Base-by-base conservation (phyloP, 2,888 invertebrate species). In the Caenorhabditis angaria region DNA sequence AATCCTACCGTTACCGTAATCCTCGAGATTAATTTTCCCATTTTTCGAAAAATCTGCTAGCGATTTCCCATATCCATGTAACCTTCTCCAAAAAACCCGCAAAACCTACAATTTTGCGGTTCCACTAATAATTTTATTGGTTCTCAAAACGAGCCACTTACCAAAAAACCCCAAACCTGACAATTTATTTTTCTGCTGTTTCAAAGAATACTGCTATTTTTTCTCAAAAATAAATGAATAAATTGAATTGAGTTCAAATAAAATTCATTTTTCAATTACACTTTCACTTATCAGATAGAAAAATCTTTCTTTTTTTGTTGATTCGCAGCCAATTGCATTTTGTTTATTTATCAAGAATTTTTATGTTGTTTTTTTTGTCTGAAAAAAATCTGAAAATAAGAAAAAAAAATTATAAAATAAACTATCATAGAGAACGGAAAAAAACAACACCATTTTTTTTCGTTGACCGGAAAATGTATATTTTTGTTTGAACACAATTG, bases 241-340 rank as follows among this genome's bases (percentile, higher is more conserved):
- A n/a, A n/a, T n/a, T n/a, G n/a, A n/a, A n/a, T n/a, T n/a, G n/a
- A n/a, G n/a, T n/a, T n/a, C n/a, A n/a, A n/a, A n/a, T n/a, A n/a
- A n/a, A n/a, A n/a, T n/a, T n/a, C n/a, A n/a, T n/a, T n/a, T 41
- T 41, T 41, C 41, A 41, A 41, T 41, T 41, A 41, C 41, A 41
- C 41, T 41, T n/a, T 14, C 41, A 41, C 14, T 41, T 41, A 41
- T 41, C 41, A 41, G 41, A 14, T 18, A 41, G 14, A 41, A 41
- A 41, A 41, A 41, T 41, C 18, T 41, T 18, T 41, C 14, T 41
- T 41, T 14, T 41, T 41, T 6, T 41, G 41, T 41, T 41, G 14
- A 18, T 41, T 14, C n/a, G n/a, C n/a, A n/a, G n/a, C n/a, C n/a
- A n/a, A n/a, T n/a, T 41, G 18, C 6, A 41, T 41, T 41, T 41